These are phyloP conservation scores for Sardina pilchardus DNA, from an alignment of 2,113 vertebrate species.

Conservation along the genomic window DNA sequence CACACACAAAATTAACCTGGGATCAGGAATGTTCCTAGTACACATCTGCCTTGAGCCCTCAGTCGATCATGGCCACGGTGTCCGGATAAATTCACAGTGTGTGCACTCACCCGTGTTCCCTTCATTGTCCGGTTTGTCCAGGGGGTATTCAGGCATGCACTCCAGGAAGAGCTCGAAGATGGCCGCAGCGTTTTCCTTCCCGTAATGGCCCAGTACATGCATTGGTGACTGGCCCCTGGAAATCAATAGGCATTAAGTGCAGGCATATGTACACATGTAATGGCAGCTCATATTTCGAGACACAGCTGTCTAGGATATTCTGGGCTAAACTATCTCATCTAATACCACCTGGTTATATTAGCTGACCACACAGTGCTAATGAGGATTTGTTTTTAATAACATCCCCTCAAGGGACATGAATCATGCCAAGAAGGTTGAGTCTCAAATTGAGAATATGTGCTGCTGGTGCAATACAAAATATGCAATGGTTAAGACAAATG, in stretches of 20 bases:
- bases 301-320: neutral
- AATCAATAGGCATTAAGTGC: neutral
- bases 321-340: too few species aligned
- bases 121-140: slow-evolving; percentile 93
- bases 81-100: neutral
- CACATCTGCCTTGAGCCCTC: neutral
- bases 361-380: too few species aligned
- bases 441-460: neutral
- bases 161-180: slow-evolving; percentile 97
- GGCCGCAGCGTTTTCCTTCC: slow-evolving; percentile 95
- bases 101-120: slow-evolving; percentile 87
- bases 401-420: neutral
- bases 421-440: neutral
- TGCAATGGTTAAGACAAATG: neutral
- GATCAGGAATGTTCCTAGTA: neutral
- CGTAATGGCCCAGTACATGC: slow-evolving; percentile 96
- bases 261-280: neutral
- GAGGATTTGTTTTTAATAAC: neutral
- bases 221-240: slow-evolving; percentile 94
- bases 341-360: neutral
- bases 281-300: neutral
- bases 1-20: neutral
- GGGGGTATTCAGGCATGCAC: slow-evolving; percentile 95
- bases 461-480: neutral
- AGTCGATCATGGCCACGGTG: neutral